phyloP scores from a whole-genome alignment of 2,797 vertebrate species.

The Brotogeris chrysoptera region DNA sequence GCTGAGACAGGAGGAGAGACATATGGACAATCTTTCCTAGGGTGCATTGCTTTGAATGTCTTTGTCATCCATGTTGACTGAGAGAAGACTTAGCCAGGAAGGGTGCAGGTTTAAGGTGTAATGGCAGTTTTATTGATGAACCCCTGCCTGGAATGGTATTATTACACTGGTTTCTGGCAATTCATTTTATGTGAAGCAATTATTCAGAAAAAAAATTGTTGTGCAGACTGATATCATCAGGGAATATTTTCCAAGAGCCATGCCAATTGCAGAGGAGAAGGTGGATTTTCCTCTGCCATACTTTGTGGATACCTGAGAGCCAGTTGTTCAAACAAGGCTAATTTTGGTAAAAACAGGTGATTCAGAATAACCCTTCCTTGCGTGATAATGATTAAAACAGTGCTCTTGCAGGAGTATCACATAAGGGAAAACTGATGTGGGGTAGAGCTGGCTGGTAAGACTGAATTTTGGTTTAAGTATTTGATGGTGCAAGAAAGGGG shows the following conservation, averaged over 20 bases:
- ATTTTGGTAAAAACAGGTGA: not conserved
- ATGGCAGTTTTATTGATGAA: not conserved
- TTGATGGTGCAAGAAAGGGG: not conserved
- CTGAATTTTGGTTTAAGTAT: not conserved
- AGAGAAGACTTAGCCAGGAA: not conserved
- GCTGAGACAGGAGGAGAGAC: not conserved
- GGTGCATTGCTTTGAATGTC: not conserved
- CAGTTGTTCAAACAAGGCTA: conserved; percentile 22
- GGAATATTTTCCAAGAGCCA: conserved; percentile 18
- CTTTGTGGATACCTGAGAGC: conserved; percentile 27
- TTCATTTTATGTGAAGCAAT: not conserved
- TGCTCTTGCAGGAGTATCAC: not conserved
- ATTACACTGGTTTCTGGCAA: not conserved
- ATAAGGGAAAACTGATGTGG: not conserved
- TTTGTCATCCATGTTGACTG: not conserved
- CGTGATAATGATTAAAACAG: not conserved
- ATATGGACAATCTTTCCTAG: not conserved
- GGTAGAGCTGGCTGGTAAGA: not conserved
- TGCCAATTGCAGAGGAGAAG: conserved; percentile 20
- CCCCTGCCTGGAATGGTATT: not conserved
- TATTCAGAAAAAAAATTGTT: not conserved
- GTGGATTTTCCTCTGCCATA: conserved; percentile 14
- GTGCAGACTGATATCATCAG: not conserved
- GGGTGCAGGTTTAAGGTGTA: not conserved
- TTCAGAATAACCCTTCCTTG: not conserved